Base-by-base conservation (phyloP, 2,888 invertebrate genomes). In the Lamellibrachia columna region DNA sequence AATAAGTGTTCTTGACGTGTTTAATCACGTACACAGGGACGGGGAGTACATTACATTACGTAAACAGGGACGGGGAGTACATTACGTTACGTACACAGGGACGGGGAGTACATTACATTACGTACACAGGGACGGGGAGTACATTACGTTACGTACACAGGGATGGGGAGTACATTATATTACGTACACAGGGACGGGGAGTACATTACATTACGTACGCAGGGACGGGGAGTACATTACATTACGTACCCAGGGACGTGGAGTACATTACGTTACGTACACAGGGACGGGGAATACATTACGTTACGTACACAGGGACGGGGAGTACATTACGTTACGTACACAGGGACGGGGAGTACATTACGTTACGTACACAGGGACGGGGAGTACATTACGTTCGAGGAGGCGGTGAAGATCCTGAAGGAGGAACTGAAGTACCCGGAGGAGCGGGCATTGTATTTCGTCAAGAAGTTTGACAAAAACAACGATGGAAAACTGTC, bases 391-490 rank as follows among this genome's bases (percentile, higher is more conserved):
- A 93, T 94, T 52, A 91, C 93, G 60, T 94, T 94, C 55, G 94
- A 92, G 9, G 93, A 94, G 91, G 94, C 94, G 15, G 93, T 92
- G 28, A 90, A 90, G 55, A 93, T 94, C 53, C 93, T 94, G 40
- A 92, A 90, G 75, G 55, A 90, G 55, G 94, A 94, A 91, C 93
- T 94, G 15, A 92, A 93, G 40, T 94, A 93, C 92, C 94, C 94
- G 1, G 90, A 92, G 90, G 94, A 94, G 52, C 92, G 93, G 60
- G 94, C 94, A 28, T 91, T 93, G 90, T 92, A 93, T 55, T 94
- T 93, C 92, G 94, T 94, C 53, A 92, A 93, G 90, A 92, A 93
- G 92, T 94, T 94, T 58, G 94, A 94, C 93, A 93, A 93, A 60
- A 94, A 94, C 93, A 91, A 92, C 3, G 94, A 94, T 90, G 94